Conservation (phyloP, 2,113 vertebrate genomes). For the Paralichthys olivaceus region DNA sequence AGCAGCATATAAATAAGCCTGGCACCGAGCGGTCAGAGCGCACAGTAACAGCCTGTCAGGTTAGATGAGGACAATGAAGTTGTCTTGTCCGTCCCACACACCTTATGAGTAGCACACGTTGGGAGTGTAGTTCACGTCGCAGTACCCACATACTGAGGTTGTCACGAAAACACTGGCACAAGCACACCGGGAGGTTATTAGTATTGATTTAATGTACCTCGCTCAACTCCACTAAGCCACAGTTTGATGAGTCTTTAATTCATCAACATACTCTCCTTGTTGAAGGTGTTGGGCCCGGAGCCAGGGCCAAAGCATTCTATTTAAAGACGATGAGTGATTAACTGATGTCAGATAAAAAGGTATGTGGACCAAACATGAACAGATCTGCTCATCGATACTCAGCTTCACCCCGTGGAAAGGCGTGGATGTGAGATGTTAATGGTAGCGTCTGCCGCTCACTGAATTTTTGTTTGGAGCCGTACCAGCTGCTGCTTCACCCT, state of each 20-base stretch:
- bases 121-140: constrained; percentile 4
- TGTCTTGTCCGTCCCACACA: constrained; percentile 49
- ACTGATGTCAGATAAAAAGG: constrained; percentile 37
- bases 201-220: constrained; percentile 70
- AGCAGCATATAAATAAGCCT: constrained; percentile 79
- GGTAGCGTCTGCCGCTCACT: constrained; percentile 6
- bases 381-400: constrained; percentile 37
- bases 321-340: constrained; percentile 48
- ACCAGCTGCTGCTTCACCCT: constrained; percentile 43
- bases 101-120: constrained; percentile 47
- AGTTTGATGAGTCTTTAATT: constrained; percentile 70
- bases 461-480: constrained; percentile 39
- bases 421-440: constrained; percentile 18
- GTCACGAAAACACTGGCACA: constrained; percentile 42
- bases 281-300: constrained; percentile 41
- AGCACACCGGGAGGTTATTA: constrained; percentile 57
- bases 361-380: constrained; percentile 6
- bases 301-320: constrained; percentile 29
- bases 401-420: constrained; percentile 32
- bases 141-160: constrained; percentile 27
- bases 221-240: constrained; percentile 58
- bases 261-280: constrained; percentile 51
- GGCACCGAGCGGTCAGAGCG: constrained; percentile 57
- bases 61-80: constrained; percentile 73
- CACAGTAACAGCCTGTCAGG: constrained; percentile 70